Conservation (phyloP, 2,113 vertebrate species). For the Pionites leucogaster region DNA sequence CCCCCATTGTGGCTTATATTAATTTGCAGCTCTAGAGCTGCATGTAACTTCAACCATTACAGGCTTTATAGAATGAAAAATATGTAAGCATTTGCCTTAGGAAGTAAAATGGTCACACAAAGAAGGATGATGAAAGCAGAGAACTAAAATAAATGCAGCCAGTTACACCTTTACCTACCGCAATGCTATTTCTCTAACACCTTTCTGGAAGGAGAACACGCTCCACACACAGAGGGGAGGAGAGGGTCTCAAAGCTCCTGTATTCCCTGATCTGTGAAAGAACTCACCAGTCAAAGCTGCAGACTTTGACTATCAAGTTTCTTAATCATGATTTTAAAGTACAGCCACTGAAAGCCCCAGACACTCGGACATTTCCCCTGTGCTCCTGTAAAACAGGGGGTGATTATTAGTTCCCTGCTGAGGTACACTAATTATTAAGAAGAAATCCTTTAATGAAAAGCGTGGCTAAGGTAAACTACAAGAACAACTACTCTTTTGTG, state of each 20-base stretch:
- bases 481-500: background rate
- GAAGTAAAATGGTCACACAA: background rate
- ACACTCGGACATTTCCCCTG: background rate
- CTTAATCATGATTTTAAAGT: background rate
- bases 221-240: fast-evolving
- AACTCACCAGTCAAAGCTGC: background rate
- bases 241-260: background rate
- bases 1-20: background rate
- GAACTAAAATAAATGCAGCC: background rate
- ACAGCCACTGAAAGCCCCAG: background rate
- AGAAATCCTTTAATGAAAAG: background rate
- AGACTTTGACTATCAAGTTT: background rate
- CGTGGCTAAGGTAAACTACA: background rate
- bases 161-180: background rate
- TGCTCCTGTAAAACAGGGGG: background rate
- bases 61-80: background rate
- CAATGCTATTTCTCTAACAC: background rate
- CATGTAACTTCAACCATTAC: background rate
- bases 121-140: background rate
- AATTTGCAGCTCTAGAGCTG: background rate
- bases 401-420: background rate
- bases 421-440: background rate
- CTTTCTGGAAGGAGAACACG: background rate
- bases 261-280: background rate
- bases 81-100: background rate